phyloP scores from a whole-genome alignment of 1,140 invertebrate species.

The Neotoxoptera formosana region DNA sequence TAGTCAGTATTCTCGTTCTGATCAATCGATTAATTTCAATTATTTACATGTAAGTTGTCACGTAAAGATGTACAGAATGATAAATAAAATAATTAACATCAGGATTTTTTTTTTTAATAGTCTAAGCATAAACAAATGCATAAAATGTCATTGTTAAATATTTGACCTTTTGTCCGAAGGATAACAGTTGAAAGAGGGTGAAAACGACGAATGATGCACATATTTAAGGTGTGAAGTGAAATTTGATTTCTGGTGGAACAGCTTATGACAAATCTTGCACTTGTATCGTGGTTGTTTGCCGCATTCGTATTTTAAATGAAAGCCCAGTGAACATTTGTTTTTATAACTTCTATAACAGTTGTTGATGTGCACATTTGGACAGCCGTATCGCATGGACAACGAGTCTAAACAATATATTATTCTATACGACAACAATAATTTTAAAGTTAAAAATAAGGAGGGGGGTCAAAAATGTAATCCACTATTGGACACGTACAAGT shows the following conservation, averaged over 20 bases:
- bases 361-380: not conserved
- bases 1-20: not conserved
- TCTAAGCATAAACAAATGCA: not conserved
- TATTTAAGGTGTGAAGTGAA: not conserved
- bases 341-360: constrained; percentile 63
- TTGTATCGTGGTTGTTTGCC: constrained; percentile 65
- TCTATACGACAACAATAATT: not conserved
- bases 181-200: not conserved
- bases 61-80: not conserved
- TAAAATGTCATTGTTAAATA: not conserved
- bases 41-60: not conserved
- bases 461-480: not conserved
- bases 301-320: constrained; percentile 67
- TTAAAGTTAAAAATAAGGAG: not conserved
- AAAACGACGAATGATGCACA: not conserved
- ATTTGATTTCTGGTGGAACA: constrained; percentile 19
- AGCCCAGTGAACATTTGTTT: constrained; percentile 66
- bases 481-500: not conserved
- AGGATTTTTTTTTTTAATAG: not conserved
- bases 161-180: not conserved
- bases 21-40: not conserved
- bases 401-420: not conserved
- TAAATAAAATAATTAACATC: not conserved
- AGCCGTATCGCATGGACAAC: not conserved
- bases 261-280: constrained; percentile 63